Evolutionary conservation across 2,888 invertebrate genomes (phyloP).

Genomic region (Acanthopleura granulata): DNA sequence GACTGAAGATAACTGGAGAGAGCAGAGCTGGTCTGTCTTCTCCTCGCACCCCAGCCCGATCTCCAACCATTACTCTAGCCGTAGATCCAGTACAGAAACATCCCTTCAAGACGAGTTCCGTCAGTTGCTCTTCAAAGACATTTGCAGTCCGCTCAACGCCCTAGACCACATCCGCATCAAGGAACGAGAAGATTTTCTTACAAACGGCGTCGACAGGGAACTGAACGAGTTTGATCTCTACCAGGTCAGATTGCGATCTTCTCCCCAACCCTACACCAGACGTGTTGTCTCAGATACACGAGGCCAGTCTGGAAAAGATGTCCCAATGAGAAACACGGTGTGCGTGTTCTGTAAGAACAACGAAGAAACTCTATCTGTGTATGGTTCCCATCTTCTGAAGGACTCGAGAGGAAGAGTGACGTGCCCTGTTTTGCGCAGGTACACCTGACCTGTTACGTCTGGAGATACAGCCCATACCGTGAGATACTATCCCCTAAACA

Average conservation of each 20-base stretch:
- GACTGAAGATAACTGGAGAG: too few relatives aligned
- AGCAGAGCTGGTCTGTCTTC: too few relatives aligned
- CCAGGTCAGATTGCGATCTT: neutral
- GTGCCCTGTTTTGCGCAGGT: neutral
- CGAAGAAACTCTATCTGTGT: neutral
- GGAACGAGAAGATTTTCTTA: neutral
- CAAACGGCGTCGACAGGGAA: constrained; percentile 2
- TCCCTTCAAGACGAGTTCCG: too few relatives aligned
- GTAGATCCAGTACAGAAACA: too few relatives aligned
- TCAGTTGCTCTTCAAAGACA: too few relatives aligned
- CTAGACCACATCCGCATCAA: too few relatives aligned
- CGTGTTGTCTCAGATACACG: neutral
- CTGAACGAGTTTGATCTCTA: constrained; percentile 2
- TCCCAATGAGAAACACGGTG: constrained; percentile 1
- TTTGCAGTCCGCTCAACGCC: too few relatives aligned
- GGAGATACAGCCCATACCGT: constrained; percentile 5
- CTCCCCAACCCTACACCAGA: neutral
- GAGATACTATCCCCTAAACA: neutral
- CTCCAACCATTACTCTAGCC: too few relatives aligned
- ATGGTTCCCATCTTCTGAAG: constrained; percentile 1
- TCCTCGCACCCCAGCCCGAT: too few relatives aligned
- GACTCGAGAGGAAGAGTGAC: neutral
- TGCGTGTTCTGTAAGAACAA: neutral
- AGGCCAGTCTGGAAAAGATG: neutral
- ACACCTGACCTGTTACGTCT: neutral